phyloP scores from a whole-genome alignment of 2,797 vertebrate species.

The Rhinella marina region DNA sequence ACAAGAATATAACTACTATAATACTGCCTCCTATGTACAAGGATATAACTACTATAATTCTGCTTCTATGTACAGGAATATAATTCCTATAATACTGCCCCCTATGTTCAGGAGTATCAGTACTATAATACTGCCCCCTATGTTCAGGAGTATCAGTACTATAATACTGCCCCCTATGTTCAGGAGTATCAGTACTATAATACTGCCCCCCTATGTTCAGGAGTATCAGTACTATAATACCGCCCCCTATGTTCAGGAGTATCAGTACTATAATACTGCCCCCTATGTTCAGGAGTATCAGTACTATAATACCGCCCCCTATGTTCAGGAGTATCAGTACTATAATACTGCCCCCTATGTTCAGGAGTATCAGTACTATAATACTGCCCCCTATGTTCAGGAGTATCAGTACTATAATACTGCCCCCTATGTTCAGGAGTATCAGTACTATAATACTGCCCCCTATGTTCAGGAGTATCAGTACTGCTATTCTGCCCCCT shows the following conservation, averaged over 20 bases:
- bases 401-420: not conserved
- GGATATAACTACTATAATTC: conserved; percentile 18
- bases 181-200: conserved; percentile 9
- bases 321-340: not conserved
- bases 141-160: not conserved
- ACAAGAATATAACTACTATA: conserved; percentile 23
- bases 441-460: not conserved
- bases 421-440: not conserved
- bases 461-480: no score
- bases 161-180: not conserved
- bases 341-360: not conserved
- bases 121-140: conserved; percentile 5
- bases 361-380: not conserved
- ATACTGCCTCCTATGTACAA: conserved; percentile 6
- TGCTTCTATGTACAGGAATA: not conserved
- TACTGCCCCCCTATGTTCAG: conserved; percentile 1
- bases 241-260: not conserved
- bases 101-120: not conserved
- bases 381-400: not conserved
- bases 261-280: not conserved
- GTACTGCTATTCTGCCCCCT: not conserved
- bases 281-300: not conserved
- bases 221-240: conserved; percentile 19
- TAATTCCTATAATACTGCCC: conserved; percentile 12
- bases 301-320: not conserved